A percentile compares a stretch with the other conserved stretches of the same genome.
Evolutionary conservation across 2,113 vertebrate genomes (phyloP).

Genomic region (Erythrocebus patas): DNA sequence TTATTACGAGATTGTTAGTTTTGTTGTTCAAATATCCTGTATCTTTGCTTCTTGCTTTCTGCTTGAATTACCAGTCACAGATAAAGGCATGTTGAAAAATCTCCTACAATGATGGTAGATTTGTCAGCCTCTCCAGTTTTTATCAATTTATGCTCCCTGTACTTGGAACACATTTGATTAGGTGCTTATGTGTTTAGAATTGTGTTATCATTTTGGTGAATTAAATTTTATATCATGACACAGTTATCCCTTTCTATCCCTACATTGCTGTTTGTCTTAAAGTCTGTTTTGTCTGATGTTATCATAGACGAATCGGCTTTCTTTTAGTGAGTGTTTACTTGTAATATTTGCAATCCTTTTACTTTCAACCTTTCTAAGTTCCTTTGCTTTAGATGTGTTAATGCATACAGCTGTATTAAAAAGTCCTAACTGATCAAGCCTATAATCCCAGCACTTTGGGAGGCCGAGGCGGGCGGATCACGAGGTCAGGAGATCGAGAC

Average conservation of each 20-base stretch:
- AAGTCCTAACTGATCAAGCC: neutral
- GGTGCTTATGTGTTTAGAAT: neutral
- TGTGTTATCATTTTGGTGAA: neutral
- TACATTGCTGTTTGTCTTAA: neutral
- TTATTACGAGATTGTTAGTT: neutral
- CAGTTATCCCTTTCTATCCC: neutral
- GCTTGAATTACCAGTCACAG: neutral
- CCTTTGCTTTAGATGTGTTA: neutral
- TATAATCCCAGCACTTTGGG: too few relatives aligned
- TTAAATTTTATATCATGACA: neutral
- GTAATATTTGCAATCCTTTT: neutral
- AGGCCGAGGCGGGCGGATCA: too few relatives aligned
- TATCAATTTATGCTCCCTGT: neutral
- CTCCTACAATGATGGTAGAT: neutral
- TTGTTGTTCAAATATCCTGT: neutral
- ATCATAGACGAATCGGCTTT: neutral
- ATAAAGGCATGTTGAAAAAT: neutral
- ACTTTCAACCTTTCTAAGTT: neutral
- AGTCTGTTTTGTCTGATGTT: neutral
- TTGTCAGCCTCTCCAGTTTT: neutral
- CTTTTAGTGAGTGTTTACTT: neutral
- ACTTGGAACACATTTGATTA: neutral
- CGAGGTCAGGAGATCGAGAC: too few relatives aligned
- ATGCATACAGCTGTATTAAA: neutral
- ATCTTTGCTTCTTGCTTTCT: neutral